A percentile compares a stretch with the other conserved stretches of the same genome.
These are phyloP conservation scores for Cladopsammia gracilis DNA, from an alignment of 64 coral and sea anemone species.

Conservation along the genomic window DNA sequence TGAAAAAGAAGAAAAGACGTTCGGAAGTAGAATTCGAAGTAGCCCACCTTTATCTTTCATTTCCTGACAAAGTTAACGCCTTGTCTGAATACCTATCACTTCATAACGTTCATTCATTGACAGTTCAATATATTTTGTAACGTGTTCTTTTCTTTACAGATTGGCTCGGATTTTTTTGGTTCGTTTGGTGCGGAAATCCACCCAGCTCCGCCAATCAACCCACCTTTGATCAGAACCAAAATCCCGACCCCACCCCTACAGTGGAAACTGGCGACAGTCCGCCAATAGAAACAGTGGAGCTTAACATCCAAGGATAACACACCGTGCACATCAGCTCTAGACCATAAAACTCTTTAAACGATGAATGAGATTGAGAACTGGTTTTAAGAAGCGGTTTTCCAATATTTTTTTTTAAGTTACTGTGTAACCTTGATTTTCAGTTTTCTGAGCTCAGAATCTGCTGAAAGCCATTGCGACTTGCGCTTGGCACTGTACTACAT, in stretches of 20 bases:
- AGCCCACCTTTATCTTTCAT: too few species aligned
- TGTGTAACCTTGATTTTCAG: too few species aligned
- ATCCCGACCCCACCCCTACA: constrained; percentile 26
- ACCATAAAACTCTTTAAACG: background rate
- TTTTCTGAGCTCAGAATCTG: too few species aligned
- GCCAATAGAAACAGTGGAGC: constrained; percentile 64
- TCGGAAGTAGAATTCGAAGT: too few species aligned
- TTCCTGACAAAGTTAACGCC: too few species aligned
- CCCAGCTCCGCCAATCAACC: constrained; percentile 59
- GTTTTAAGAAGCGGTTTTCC: too few species aligned
- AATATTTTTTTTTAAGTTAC: too few species aligned
- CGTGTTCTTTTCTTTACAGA: constrained; percentile 44
- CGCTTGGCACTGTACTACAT: background rate
- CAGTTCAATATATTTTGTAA: too few species aligned
- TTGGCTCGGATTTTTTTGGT: constrained; percentile 95
- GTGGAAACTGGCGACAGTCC: constrained; percentile 65
- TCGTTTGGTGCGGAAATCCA: constrained; percentile 86
- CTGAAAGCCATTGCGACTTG: background rate
- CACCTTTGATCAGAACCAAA: constrained; percentile 6
- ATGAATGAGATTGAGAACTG: too few species aligned
- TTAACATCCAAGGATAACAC: constrained; percentile 67
- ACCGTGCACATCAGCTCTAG: background rate
- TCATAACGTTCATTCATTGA: too few species aligned
- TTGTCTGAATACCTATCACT: too few species aligned
- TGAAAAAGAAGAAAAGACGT: too few species aligned